These are phyloP conservation scores for Odontomyia ornata DNA, from an alignment of 2,888 invertebrate species.

Conservation along the genomic window DNA sequence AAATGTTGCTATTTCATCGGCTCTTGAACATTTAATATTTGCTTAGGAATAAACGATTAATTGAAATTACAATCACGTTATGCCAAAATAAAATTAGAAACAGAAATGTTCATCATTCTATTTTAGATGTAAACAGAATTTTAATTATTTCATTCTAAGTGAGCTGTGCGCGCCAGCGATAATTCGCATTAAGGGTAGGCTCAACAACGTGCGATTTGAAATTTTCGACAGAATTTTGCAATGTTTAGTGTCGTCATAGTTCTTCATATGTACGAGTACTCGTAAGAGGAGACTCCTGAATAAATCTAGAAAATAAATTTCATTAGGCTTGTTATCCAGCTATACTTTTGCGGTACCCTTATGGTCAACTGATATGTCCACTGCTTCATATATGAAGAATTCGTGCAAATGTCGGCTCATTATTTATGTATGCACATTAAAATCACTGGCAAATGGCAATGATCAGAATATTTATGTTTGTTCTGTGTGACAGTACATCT, in stretches of 20 bases:
- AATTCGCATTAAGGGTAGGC: background rate
- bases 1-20: background rate
- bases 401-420: background rate
- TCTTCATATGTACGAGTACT: no score
- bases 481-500: background rate
- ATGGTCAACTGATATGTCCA: background rate
- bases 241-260: no score
- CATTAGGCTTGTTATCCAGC: no score
- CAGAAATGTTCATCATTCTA: slow-evolving; percentile 12
- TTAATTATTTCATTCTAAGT: background rate
- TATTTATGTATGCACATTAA: slow-evolving; percentile 20
- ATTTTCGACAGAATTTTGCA: background rate
- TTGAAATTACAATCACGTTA: background rate
- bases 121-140: slow-evolving; percentile 7
- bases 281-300: no score
- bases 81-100: slow-evolving; percentile 1
- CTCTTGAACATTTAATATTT: background rate
- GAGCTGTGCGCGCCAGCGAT: background rate
- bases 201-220: background rate
- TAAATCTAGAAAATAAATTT: no score
- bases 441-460: slow-evolving; percentile 3
- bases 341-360: background rate
- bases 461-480: slow-evolving; percentile 20
- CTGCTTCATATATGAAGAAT: background rate
- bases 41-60: background rate